Evolutionary conservation across 2,888 invertebrate genomes (phyloP), one percentile per base, ranked within the genome.

Genomic region (Chouioia cunea): DNA sequence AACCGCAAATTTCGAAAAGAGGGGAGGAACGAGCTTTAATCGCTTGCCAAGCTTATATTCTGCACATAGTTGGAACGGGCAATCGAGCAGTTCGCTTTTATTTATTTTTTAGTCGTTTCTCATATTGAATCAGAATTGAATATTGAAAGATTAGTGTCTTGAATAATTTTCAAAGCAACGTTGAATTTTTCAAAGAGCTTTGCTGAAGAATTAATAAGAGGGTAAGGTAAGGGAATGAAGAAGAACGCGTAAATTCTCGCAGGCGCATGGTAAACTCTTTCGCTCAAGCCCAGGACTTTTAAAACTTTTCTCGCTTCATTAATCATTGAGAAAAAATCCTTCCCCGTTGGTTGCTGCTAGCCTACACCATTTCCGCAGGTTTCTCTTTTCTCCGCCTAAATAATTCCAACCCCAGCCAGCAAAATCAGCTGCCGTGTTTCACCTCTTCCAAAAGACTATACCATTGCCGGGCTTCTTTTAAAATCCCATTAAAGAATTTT

Each of bases 401-500:
- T 71, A 58, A 71, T 66, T 70, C 50, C 27, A 36, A 36, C 36
- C 10, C 36, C 36, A 36, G 36, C 15, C 22, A 53, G 43, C 44
- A 52, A 47, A 65, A 62, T 62, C 59, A 57, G 18, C 47, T 23
- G 27, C 14, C 15, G 36, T 20, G 69, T 15, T 15, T 27, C 53
- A 2, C n/a, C 20, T 46, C 36, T 27, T 23, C 47, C 44, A 6
- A 36, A 36, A 27, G n/a, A 10, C 20, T 36, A 44, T n/a, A 22
- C 20, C 18, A n/a, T n/a, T 3, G 16, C 10, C n/a, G 27, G 12
- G 10, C 52, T 71, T 59, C 43, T 54, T 67, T 66, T 36, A 63
- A 66, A 71, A 66, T 71, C 66, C 66, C 62, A 53, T 69, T 64
- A 63, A 52, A 46, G 44, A 67, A 65, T 67, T 63, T 67, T 53